phyloP scores from a whole-genome alignment of 2,113 vertebrate genomes.

The Labrus mixtus region DNA sequence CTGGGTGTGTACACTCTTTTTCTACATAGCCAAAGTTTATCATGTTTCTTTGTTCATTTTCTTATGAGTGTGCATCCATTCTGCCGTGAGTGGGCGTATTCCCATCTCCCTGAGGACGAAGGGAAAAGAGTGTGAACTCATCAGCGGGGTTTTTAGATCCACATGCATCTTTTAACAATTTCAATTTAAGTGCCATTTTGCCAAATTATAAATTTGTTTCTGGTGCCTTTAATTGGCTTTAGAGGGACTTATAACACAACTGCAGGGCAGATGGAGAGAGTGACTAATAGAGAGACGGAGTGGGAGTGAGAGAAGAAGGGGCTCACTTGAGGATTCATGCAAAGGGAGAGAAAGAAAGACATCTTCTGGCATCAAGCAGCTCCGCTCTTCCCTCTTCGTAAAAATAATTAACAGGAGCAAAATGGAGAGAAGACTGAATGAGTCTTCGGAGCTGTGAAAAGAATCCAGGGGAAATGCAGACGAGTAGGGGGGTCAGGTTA shows the following conservation, averaged over 20 bases:
- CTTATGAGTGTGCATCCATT: neutral
- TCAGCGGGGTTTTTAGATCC: conserved; percentile 57
- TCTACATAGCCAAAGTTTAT: neutral
- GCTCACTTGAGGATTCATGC: conserved; percentile 51
- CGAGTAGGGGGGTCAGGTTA: neutral
- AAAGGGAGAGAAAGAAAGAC: conserved; percentile 33
- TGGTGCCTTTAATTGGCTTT: conserved; percentile 67
- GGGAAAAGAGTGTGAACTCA: conserved; percentile 36
- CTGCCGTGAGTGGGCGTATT: conserved; percentile 17
- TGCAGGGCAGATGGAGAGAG: conserved; percentile 51
- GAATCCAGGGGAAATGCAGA: conserved; percentile 17
- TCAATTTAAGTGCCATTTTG: conserved; percentile 60
- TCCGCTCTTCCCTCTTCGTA: conserved; percentile 29
- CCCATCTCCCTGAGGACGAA: conserved; percentile 11
- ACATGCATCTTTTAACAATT: conserved; percentile 62
- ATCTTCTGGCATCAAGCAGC: conserved; percentile 51
- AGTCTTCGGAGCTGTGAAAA: conserved; percentile 13
- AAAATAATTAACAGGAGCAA: conserved; percentile 48
- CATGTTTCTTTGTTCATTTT: neutral
- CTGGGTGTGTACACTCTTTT: neutral
- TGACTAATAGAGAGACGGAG: conserved; percentile 47
- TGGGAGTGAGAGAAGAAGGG: conserved; percentile 15
- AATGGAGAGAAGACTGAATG: conserved; percentile 15
- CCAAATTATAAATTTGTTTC: conserved; percentile 67
- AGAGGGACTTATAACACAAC: conserved; percentile 61